These are phyloP conservation scores for Cepaea nemoralis DNA, from an alignment of 1,140 invertebrate species.

Conservation along the genomic window DNA sequence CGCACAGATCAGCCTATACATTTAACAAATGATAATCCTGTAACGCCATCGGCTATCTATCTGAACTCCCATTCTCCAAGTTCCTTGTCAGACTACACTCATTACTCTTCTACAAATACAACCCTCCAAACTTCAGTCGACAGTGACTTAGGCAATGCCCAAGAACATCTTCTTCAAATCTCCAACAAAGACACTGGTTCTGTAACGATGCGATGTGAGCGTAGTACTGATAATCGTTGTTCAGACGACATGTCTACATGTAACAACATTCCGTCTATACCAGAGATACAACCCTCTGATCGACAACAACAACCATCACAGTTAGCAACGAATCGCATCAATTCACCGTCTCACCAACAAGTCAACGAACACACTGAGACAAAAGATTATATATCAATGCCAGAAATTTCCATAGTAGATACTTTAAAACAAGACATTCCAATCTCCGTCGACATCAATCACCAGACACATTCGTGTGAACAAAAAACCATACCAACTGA, in stretches of 20 bases:
- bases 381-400: background rate
- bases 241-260: background rate
- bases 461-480: too few species aligned
- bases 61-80: too few species aligned
- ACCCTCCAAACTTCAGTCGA: background rate
- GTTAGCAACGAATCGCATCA: background rate
- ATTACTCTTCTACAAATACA: background rate
- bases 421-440: too few species aligned
- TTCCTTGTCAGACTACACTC: background rate
- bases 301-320: background rate
- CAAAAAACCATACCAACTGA: too few species aligned
- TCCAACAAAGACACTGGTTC: background rate
- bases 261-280: background rate
- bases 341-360: background rate
- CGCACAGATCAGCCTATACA: background rate
- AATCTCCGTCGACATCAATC: too few species aligned
- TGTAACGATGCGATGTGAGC: background rate
- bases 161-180: background rate
- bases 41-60: too few species aligned
- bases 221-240: background rate
- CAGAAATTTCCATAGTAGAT: background rate
- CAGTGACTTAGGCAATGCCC: background rate
- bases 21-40: background rate
- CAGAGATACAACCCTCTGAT: background rate
- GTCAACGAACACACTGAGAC: background rate